Evolutionary conservation across 2,888 invertebrate species (phyloP).

Genomic region (Luperina nickerlii): DNA sequence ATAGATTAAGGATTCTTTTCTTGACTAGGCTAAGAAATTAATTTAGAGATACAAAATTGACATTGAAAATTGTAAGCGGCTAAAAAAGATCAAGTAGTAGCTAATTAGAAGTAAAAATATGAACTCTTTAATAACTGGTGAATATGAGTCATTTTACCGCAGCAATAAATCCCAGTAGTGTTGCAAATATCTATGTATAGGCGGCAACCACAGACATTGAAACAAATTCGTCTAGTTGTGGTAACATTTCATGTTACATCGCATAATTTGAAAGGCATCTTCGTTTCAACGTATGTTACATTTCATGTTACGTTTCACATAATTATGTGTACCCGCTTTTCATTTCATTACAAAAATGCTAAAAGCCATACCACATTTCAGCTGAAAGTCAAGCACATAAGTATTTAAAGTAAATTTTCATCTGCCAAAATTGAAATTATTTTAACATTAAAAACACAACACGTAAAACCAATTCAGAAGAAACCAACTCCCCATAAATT

Average conservation of each 20-base stretch:
- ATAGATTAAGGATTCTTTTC: neutral
- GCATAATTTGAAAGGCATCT: too few relatives aligned
- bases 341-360: neutral
- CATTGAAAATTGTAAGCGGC: too few relatives aligned
- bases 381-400: neutral
- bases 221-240: too few relatives aligned
- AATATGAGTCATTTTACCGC: neutral
- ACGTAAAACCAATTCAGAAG: neutral
- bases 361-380: too few relatives aligned
- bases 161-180: neutral
- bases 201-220: too few relatives aligned
- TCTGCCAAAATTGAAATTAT: neutral
- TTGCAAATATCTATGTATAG: neutral
- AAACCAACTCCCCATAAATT: constrained; percentile 8
- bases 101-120: too few relatives aligned
- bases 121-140: neutral
- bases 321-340: too few relatives aligned
- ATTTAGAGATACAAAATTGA: neutral
- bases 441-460: neutral
- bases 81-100: too few relatives aligned
- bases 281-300: too few relatives aligned
- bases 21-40: neutral
- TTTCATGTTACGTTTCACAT: too few relatives aligned
- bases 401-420: neutral
- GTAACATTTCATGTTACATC: too few relatives aligned